These are phyloP conservation scores for Pogonophryne albipinna DNA, from an alignment of 2,797 vertebrate genomes.

Conservation along the genomic window DNA sequence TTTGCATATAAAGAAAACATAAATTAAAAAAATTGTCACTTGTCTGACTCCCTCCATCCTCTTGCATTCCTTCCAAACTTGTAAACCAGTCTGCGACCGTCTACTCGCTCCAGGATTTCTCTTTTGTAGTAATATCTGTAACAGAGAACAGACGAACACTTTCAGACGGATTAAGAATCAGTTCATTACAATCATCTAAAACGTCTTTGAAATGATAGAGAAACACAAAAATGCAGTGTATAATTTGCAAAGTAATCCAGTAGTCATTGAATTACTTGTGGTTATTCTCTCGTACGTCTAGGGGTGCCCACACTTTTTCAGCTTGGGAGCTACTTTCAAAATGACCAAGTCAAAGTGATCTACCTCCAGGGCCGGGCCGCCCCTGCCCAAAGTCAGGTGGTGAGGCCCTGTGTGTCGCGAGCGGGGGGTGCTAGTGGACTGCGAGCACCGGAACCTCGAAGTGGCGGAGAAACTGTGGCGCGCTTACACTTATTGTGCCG, in stretches of 20 bases:
- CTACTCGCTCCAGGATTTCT: constrained; percentile 97
- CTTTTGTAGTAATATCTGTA: constrained; percentile 98
- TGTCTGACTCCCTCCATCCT: constrained; percentile 96
- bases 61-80: constrained; percentile 98
- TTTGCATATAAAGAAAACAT: constrained; percentile 57
- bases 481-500: too few relatives aligned
- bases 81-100: constrained; percentile 96
- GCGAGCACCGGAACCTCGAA: too few relatives aligned
- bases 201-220: background rate
- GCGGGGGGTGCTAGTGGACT: too few relatives aligned
- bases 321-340: too few relatives aligned
- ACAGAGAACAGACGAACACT: constrained; percentile 23
- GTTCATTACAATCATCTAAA: background rate
- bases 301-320: too few relatives aligned
- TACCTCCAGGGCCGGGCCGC: too few relatives aligned
- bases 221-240: background rate
- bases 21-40: constrained; percentile 81
- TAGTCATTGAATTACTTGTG: background rate
- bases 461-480: too few relatives aligned
- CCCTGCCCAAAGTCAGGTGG: too few relatives aligned
- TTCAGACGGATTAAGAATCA: background rate
- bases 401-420: too few relatives aligned
- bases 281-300: background rate
- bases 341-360: too few relatives aligned
- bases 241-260: background rate